Conservation (phyloP, 1,140 invertebrate genomes). For the Drosophila eugracilis region DNA sequence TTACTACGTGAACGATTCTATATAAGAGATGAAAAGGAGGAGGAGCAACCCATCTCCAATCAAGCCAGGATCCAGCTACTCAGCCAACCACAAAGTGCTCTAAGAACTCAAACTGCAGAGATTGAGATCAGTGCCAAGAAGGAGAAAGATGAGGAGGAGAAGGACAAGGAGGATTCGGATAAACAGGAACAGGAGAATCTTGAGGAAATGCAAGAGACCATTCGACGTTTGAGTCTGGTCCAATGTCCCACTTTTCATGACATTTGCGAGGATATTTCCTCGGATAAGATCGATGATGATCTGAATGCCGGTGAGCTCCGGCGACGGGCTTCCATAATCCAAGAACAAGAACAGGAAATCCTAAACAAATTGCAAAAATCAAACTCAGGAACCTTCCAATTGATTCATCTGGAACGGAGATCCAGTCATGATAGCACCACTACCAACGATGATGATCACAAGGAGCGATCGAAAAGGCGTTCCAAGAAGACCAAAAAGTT, state of each 20-base stretch:
- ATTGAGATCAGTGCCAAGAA: background rate
- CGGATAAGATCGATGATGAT: conserved; percentile 85
- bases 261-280: conserved; percentile 86
- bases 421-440: conserved; percentile 73
- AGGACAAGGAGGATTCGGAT: conserved; percentile 14
- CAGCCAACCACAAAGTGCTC: background rate
- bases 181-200: conserved; percentile 29
- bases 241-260: conserved; percentile 86
- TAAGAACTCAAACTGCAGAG: background rate
- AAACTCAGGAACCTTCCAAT: conserved; percentile 70
- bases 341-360: conserved; percentile 80
- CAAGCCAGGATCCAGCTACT: conserved; percentile 11
- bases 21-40: conserved; percentile 87
- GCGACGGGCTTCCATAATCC: conserved; percentile 78
- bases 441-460: conserved; percentile 53
- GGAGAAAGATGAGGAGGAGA: conserved; percentile 1
- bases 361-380: conserved; percentile 79
- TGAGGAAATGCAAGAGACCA: conserved; percentile 52
- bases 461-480: conserved; percentile 40
- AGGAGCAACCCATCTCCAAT: conserved; percentile 35
- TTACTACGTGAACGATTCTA: conserved; percentile 91
- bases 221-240: conserved; percentile 73
- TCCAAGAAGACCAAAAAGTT: conserved; percentile 73
- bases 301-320: conserved; percentile 85
- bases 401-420: conserved; percentile 70